Conservation (phyloP, 2,888 invertebrate species). For the Cheilosia variabilis region DNA sequence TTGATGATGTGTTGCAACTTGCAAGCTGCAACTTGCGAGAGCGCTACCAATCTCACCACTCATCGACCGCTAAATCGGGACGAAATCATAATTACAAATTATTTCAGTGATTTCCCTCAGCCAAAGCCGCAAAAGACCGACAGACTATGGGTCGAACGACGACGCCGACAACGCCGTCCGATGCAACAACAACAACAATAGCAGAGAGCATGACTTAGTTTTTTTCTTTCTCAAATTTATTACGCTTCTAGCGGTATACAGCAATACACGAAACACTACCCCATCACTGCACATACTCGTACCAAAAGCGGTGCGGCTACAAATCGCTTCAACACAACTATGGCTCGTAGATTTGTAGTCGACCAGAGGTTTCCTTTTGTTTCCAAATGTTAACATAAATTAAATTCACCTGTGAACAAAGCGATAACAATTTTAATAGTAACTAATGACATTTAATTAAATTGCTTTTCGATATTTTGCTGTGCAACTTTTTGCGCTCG, state of each 20-base stretch:
- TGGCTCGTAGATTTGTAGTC: constrained; percentile 31
- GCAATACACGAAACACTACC: constrained; percentile 1
- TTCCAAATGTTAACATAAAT: constrained; percentile 73
- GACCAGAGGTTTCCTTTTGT: constrained; percentile 64
- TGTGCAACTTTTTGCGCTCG: background rate
- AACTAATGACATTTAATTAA: constrained; percentile 75
- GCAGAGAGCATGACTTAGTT: constrained; percentile 64
- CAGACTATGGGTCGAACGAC: constrained; percentile 4
- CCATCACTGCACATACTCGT: background rate
- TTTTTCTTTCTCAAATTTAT: constrained; percentile 41
- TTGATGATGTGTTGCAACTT: constrained; percentile 69
- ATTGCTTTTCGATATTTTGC: constrained; percentile 67
- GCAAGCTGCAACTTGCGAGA: constrained; percentile 26
- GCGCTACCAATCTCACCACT: constrained; percentile 43
- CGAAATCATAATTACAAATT: constrained; percentile 74
- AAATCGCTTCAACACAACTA: constrained; percentile 11
- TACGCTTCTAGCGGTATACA: constrained; percentile 22
- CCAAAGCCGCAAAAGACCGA: constrained; percentile 24
- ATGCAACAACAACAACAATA: constrained; percentile 35
- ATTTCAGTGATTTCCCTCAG: constrained; percentile 56
- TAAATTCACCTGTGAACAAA: constrained; percentile 72
- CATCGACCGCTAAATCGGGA: constrained; percentile 71
- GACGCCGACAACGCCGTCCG: background rate
- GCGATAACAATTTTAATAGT: constrained; percentile 74
- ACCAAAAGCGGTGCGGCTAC: constrained; percentile 12